Percentiles rank a stretch among this genome's conserved stretches.
phyloP scores from a whole-genome alignment of 1,140 invertebrate species.

The Meloidogyne chitwoodi region DNA sequence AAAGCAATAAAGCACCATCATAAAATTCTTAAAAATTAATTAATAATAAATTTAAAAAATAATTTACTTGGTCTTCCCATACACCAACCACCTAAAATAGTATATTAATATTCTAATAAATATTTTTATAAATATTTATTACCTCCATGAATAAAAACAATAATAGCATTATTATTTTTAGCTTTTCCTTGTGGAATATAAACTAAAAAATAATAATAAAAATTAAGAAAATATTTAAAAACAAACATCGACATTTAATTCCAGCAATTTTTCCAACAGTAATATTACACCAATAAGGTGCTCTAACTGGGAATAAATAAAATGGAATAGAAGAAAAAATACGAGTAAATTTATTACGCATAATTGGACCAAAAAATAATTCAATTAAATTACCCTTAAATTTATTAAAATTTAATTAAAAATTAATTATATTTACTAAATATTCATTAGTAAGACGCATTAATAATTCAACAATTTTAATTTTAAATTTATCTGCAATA shows the following conservation, averaged over 20 bases:
- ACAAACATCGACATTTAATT: constrained; percentile 42
- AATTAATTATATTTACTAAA: constrained; percentile 29
- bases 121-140: background rate
- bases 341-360: constrained; percentile 46
- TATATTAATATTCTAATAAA: background rate
- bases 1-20: constrained; percentile 39
- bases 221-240: background rate
- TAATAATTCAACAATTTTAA: constrained; percentile 51
- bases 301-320: constrained; percentile 27
- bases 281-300: constrained; percentile 45
- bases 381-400: constrained; percentile 50
- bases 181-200: constrained; percentile 40
- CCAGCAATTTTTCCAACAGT: constrained; percentile 37
- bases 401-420: background rate
- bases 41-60: constrained; percentile 6
- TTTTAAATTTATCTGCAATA: constrained; percentile 49
- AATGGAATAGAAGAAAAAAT: constrained; percentile 44
- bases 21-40: constrained; percentile 29
- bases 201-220: constrained; percentile 3
- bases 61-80: constrained; percentile 44
- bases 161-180: constrained; percentile 31
- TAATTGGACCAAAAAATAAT: constrained; percentile 35
- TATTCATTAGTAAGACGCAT: constrained; percentile 52
- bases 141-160: constrained; percentile 58
- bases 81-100: constrained; percentile 43